A percentile compares a stretch with the other conserved stretches of the same genome.
Conservation (phyloP, 2,888 invertebrate genomes). For the Thera britannica region DNA sequence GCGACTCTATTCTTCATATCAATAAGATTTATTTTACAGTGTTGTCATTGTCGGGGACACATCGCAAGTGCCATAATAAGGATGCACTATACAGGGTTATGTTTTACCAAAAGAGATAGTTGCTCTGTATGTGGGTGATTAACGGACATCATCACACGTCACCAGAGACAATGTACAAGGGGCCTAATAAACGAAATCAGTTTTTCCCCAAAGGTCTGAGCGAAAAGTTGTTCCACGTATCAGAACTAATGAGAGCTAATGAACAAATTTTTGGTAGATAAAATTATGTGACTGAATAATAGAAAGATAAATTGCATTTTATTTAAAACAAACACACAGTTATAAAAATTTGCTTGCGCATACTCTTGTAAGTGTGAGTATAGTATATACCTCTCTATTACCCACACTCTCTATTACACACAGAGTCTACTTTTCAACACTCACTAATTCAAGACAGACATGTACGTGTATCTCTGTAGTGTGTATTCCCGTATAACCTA, state of each 20-base stretch:
- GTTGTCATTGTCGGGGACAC: neutral
- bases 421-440: neutral
- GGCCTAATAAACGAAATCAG: constrained; percentile 21
- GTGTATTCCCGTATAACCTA: neutral
- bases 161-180: constrained; percentile 21
- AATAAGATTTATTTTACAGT: neutral
- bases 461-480: neutral
- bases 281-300: too few species aligned
- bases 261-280: too few species aligned
- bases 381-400: neutral
- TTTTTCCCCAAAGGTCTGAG: constrained; percentile 15
- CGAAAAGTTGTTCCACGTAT: too few species aligned
- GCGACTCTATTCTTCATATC: neutral
- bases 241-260: too few species aligned
- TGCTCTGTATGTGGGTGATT: constrained; percentile 16
- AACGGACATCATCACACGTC: constrained; percentile 20
- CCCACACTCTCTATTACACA: too few species aligned
- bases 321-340: too few species aligned
- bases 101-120: constrained; percentile 30
- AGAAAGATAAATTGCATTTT: too few species aligned
- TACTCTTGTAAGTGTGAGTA: neutral
- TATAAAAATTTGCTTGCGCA: neutral
- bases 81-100: constrained; percentile 11
- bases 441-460: neutral
- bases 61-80: neutral